These are phyloP conservation scores for Diarsia brunnea DNA, from an alignment of 2,888 invertebrate species.

Conservation along the genomic window DNA sequence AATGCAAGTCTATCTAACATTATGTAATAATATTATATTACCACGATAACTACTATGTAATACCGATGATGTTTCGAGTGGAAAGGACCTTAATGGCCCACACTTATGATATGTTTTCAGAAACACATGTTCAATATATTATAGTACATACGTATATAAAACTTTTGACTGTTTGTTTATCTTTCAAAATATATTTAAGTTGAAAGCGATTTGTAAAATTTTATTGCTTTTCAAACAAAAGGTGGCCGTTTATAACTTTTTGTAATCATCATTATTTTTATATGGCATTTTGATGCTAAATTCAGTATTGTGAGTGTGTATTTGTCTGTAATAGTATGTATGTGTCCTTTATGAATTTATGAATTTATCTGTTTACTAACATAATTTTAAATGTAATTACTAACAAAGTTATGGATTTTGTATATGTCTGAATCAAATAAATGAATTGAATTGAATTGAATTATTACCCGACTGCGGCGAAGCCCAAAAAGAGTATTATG, in stretches of 20 bases:
- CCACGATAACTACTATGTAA: not conserved
- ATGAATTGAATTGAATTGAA: no score
- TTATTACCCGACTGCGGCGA: no score
- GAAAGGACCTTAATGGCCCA: not conserved
- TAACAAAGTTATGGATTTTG: no score
- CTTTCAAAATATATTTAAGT: not conserved
- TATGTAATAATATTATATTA: no score
- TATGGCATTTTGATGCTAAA: no score
- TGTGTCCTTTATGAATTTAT: no score
- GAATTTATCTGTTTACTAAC: no score
- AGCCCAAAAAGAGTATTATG: no score
- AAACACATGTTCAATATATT: constrained; percentile 8
- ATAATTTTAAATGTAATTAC: no score
- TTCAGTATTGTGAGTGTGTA: no score
- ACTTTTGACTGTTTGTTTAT: constrained; percentile 12
- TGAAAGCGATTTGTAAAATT: not conserved
- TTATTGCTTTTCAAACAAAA: constrained; percentile 13
- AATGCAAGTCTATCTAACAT: not conserved
- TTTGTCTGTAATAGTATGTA: no score
- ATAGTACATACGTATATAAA: not conserved
- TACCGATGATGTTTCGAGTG: not conserved
- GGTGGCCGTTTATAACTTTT: not conserved
- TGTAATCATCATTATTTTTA: constrained; percentile 5
- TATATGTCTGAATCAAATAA: no score
- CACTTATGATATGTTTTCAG: constrained; percentile 9